Conservation (phyloP, 2,888 invertebrate species). For the Tridacna crocea region DNA sequence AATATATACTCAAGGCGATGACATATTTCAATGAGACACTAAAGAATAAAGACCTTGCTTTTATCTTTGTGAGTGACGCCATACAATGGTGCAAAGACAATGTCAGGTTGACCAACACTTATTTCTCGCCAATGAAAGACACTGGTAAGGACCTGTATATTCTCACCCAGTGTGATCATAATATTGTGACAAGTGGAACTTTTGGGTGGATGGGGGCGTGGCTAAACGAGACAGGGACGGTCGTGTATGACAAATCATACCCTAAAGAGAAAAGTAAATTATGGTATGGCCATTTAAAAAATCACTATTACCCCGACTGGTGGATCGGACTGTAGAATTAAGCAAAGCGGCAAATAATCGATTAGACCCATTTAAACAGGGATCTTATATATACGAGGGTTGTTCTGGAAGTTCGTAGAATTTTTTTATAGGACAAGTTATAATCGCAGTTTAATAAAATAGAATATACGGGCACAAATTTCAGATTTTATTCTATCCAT, state of each 20-base stretch:
- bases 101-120: conserved; percentile 47
- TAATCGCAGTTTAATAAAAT: no score
- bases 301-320: conserved; percentile 65
- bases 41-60: conserved; percentile 50
- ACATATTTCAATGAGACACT: conserved; percentile 53
- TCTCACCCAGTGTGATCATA: conserved; percentile 81
- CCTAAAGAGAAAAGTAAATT: conserved; percentile 61
- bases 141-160: conserved; percentile 65
- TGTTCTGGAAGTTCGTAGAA: no score
- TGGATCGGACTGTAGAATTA: conserved; percentile 59
- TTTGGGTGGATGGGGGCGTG: conserved; percentile 81
- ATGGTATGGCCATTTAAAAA: conserved; percentile 38
- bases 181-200: conserved; percentile 82
- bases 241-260: conserved; percentile 37
- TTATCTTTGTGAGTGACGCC: conserved; percentile 67
- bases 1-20: conserved; percentile 62
- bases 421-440: no score
- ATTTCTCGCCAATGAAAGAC: conserved; percentile 43
- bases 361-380: neutral
- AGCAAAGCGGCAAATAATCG: neutral
- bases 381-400: no score
- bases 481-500: no score
- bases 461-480: no score
- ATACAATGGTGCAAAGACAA: conserved; percentile 62
- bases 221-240: conserved; percentile 72